Conservation (phyloP, 1,140 invertebrate species). For the Helicoverpa armigera region DNA sequence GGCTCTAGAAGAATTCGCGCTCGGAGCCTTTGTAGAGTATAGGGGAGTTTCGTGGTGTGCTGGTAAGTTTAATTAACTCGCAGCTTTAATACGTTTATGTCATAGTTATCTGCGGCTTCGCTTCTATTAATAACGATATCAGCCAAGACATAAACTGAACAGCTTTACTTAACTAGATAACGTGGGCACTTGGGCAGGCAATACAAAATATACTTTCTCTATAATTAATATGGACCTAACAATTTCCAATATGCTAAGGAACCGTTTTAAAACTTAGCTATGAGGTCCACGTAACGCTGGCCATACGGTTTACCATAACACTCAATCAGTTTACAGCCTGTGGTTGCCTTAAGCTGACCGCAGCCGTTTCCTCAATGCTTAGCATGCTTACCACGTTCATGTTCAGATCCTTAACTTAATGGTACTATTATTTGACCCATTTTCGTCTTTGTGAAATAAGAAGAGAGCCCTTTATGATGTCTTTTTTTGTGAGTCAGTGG, state of each 20-base stretch:
- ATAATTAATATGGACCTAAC: not conserved
- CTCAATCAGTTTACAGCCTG: constrained; percentile 32
- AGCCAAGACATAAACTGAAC: no score
- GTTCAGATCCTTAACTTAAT: not conserved
- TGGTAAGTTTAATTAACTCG: constrained; percentile 77
- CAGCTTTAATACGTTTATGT: not conserved
- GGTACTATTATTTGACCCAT: not conserved
- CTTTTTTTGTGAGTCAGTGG: no score
- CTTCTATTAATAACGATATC: not conserved
- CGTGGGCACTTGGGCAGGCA: no score
- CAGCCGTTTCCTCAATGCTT: constrained; percentile 16
- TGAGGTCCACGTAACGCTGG: not conserved
- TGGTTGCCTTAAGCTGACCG: constrained; percentile 24
- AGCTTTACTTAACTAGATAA: not conserved
- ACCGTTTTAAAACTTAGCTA: not conserved
- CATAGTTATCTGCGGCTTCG: no score
- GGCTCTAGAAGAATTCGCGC: constrained; percentile 90
- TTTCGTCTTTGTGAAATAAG: not conserved
- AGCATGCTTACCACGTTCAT: not conserved
- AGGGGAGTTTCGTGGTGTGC: constrained; percentile 93
- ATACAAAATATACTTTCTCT: not conserved
- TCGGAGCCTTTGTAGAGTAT: constrained; percentile 92
- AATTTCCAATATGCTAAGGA: not conserved
- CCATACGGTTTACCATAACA: constrained; percentile 14
- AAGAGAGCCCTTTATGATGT: no score